Evolutionary conservation across 1,140 invertebrate genomes (phyloP), one percentile per base, ranked within the genome.

Genomic region (Dendrolimus kikuchii): DNA sequence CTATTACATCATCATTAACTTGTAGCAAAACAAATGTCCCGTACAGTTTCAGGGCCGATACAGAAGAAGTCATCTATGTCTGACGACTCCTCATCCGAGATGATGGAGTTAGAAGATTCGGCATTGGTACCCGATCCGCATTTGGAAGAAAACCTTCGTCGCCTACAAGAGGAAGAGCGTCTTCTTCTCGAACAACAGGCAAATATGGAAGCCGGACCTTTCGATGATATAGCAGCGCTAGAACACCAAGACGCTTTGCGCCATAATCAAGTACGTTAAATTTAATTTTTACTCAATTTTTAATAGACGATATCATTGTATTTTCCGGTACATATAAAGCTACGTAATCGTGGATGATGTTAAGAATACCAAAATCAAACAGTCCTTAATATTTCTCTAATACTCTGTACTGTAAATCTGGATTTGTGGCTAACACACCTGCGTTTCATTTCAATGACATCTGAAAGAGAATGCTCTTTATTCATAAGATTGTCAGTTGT

Each of bases 31-130:
- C 46, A 46, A 49, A 6, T 5, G 8, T 40, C 48, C 23, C 7
- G 8, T n/a, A 60, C 93, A 96, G 91, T 94, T 95, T 88, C 92
- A 83, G 82, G 82, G 23, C 80, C 82, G 40, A 83, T 86, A 44
- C 60, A 62, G 40, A 86, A 95, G 90, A 96, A 96, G 90, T 95
- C 95, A 82, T 94, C 93, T 77, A 95, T 95, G 70, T 91, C 96
- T 81, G 96, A 95, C 66, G 96, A 98, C 85, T 97, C 95, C 55
- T 95, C 95, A 68, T 98, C 96, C 65, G 96, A 98, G 83, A 95
- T 97, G 82, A 96, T 97, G 92, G 97, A 98, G 86, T 91, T 98
- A 85, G 96, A 98, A 73, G 96, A 98, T 84, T 93, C 94, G 63
- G 92, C 95, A 72, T 87, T 95, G 71, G 88, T 94, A 71, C 90